A percentile compares a stretch with the other conserved stretches of the same genome.
Evolutionary conservation across 92 coral and sea anemone genomes (phyloP).

Genomic region (Montipora capitata): DNA sequence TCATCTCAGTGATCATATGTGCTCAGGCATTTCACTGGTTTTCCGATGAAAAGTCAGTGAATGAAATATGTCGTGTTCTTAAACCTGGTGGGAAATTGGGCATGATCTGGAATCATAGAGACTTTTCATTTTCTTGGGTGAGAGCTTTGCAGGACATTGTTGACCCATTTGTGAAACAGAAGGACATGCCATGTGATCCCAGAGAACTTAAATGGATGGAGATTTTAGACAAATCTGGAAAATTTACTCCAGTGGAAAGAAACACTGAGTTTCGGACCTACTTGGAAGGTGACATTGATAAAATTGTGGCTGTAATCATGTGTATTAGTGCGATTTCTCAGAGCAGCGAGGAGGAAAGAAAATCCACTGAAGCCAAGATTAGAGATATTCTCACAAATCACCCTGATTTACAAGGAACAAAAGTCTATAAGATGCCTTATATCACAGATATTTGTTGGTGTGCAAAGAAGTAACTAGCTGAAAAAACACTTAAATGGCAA

Average conservation of each 20-base stretch:
- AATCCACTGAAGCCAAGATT: constrained; percentile 59
- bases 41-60: constrained; percentile 76
- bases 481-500: not conserved
- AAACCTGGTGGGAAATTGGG: constrained; percentile 86
- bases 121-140: constrained; percentile 85
- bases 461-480: constrained; percentile 56
- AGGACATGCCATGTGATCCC: constrained; percentile 70
- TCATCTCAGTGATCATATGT: constrained; percentile 79
- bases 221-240: constrained; percentile 60
- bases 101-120: constrained; percentile 90
- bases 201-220: constrained; percentile 78
- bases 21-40: constrained; percentile 94
- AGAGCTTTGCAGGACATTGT: constrained; percentile 77
- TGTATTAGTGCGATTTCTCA: constrained; percentile 80
- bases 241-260: constrained; percentile 72
- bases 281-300: constrained; percentile 78
- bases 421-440: constrained; percentile 72
- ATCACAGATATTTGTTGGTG: constrained; percentile 87
- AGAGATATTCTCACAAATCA: constrained; percentile 74
- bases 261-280: constrained; percentile 31
- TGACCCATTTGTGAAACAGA: constrained; percentile 67
- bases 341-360: constrained; percentile 71
- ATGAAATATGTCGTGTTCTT: constrained; percentile 91
- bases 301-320: constrained; percentile 60
- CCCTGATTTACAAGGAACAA: constrained; percentile 78